Base-by-base conservation (phyloP, 2,888 invertebrate species). In the Tricholauxania praeusta region DNA sequence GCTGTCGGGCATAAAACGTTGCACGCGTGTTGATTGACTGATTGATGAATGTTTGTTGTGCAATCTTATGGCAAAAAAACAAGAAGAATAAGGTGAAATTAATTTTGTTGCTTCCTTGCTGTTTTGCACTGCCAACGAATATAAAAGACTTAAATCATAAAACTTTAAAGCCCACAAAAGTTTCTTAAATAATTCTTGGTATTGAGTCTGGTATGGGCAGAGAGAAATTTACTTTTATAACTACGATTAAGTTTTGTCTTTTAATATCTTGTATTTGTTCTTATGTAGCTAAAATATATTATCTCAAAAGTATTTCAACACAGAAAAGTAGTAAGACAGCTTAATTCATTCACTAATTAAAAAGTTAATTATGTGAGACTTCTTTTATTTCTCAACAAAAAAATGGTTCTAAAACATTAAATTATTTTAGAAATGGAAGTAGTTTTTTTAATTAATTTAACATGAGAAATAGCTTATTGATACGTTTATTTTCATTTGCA, bases 21-120 rank as follows among this genome's bases (percentile, higher is more conserved):
- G 14, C 19, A 48, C 28, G 59, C 69, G 60, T 69, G 28, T 51
- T 69, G 69, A 69, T 69, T 59, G 69, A 59, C 69, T 69, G 60
- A 49, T 69, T 69, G 69, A 60, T 49, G 59, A 59, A 69, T 69
- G 32, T 49, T 39, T 39, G 39, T 39, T 39, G 19, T 57, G 67
- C 19, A 17, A 59, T 47, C 60, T 69, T 10, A 17, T 48, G 57
- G 22, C 22, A 19, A 22, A 14, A 52, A 39, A 39, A 53, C 10
- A 10, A 39, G 39, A 10, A 39, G 39, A 39, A 39, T 39, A 39
- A 39, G 39, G 39, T 39, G 39, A 10, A 39, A 39, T 39, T 39
- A 39, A 39, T 39, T 39, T 39, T 39, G 39, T 39, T 39, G 39
- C 39, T 39, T 4, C 10, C 39, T 8, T 39, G 39, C 39, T 39